These are phyloP conservation scores for Ceyx margarethae DNA, from an alignment of 2,113 vertebrate genomes.

Conservation along the genomic window DNA sequence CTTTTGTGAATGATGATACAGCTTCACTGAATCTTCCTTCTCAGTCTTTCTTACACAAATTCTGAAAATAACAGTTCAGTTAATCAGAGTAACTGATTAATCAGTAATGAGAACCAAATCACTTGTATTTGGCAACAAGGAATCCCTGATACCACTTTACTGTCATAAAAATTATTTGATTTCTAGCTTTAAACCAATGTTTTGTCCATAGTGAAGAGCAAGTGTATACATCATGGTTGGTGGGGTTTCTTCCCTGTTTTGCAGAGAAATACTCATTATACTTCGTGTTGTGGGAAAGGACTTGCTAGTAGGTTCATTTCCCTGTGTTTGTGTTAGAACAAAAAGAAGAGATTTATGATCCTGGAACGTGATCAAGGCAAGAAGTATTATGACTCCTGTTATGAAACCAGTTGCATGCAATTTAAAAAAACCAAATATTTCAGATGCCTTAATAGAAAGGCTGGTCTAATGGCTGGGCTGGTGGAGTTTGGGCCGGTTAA, in stretches of 20 bases:
- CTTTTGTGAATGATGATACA: neutral
- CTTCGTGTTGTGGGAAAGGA: neutral
- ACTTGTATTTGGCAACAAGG: neutral
- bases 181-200: neutral
- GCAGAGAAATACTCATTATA: neutral
- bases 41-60: neutral
- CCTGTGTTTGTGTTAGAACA: neutral
- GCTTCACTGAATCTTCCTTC: neutral
- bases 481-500: constrained; percentile 8
- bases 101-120: neutral
- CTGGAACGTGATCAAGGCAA: constrained; percentile 37
- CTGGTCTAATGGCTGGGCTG: constrained; percentile 32
- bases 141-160: neutral
- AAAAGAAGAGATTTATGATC: neutral
- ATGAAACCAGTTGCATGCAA: neutral
- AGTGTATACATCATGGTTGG: neutral
- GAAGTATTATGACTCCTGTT: constrained; percentile 1
- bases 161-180: neutral
- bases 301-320: neutral
- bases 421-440: constrained; percentile 33
- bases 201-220: neutral
- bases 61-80: neutral
- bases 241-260: neutral
- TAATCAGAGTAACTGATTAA: neutral
- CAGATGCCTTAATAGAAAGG: constrained; percentile 29